Conservation (phyloP, 2,888 invertebrate genomes). For the Silvanus unidentatus region DNA sequence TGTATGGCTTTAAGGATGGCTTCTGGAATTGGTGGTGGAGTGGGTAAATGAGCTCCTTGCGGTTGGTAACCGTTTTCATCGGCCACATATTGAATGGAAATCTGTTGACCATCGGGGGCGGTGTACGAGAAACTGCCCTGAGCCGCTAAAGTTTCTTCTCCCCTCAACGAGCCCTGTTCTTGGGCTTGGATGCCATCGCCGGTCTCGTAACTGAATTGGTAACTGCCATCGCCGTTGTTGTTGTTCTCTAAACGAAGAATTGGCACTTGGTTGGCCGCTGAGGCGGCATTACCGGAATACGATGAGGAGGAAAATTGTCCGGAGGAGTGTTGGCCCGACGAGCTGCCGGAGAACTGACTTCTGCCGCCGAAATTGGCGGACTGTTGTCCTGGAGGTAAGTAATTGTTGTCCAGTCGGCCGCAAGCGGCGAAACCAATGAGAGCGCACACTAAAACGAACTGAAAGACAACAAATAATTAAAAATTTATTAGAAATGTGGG, state of each 20-base stretch:
- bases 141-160: conserved; percentile 26
- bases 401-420: conserved; percentile 27
- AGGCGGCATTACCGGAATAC: conserved; percentile 12
- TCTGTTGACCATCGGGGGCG: conserved; percentile 32
- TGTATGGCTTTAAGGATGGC: conserved; percentile 47
- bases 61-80: conserved; percentile 55
- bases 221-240: conserved; percentile 34
- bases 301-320: conserved; percentile 5
- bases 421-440: conserved; percentile 25
- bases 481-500: conserved; percentile 2
- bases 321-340: conserved; percentile 9
- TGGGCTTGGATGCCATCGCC: conserved; percentile 51
- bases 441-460: conserved; percentile 23
- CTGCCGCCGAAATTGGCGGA: conserved; percentile 10
- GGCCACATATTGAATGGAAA: conserved; percentile 45
- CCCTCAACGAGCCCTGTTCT: conserved; percentile 26
- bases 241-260: conserved; percentile 35
- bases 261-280: conserved; percentile 24
- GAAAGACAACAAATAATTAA: conserved; percentile 3
- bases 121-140: conserved; percentile 36
- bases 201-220: conserved; percentile 50
- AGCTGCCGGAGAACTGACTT: conserved; percentile 6
- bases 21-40: conserved; percentile 55
- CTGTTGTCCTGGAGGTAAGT: conserved; percentile 22
- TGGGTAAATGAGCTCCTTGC: conserved; percentile 52